Conservation (phyloP, 2,888 invertebrate species). For the Didymodactylos carnosus region DNA sequence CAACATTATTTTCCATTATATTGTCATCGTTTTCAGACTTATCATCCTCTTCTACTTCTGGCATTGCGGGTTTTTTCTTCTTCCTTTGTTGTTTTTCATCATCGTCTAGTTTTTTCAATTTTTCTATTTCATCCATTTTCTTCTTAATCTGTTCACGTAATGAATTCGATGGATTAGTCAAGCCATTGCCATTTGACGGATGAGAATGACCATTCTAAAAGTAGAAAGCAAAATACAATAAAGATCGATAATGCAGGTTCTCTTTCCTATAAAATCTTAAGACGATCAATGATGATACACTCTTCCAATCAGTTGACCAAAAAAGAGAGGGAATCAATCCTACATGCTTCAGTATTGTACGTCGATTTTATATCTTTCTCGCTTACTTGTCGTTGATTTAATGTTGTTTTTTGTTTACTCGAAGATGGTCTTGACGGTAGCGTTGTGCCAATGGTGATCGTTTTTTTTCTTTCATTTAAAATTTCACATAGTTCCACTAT, state of each 20-base stretch:
- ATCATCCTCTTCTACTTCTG: slow-evolving; percentile 22
- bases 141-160: neutral
- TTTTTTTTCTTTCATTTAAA: slow-evolving; percentile 40
- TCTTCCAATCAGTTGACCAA: too few species aligned
- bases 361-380: neutral
- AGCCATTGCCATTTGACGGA: too few species aligned
- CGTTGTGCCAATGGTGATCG: slow-evolving; percentile 18
- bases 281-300: too few species aligned
- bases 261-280: too few species aligned
- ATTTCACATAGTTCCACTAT: slow-evolving; percentile 48
- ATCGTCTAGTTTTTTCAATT: neutral
- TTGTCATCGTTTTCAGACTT: slow-evolving; percentile 19
- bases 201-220: too few species aligned
- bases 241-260: too few species aligned
- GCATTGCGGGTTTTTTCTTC: slow-evolving; percentile 13
- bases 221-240: too few species aligned
- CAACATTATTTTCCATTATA: slow-evolving; percentile 11
- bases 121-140: neutral
- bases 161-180: neutral
- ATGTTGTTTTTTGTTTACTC: neutral
- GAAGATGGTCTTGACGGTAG: neutral
- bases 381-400: neutral
- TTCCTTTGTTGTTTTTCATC: neutral
- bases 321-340: neutral
- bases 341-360: too few species aligned